Evolutionary conservation across 2,113 vertebrate genomes (phyloP), one percentile per base, ranked within the genome.

Genomic region (Hemibagrus wyckioides): DNA sequence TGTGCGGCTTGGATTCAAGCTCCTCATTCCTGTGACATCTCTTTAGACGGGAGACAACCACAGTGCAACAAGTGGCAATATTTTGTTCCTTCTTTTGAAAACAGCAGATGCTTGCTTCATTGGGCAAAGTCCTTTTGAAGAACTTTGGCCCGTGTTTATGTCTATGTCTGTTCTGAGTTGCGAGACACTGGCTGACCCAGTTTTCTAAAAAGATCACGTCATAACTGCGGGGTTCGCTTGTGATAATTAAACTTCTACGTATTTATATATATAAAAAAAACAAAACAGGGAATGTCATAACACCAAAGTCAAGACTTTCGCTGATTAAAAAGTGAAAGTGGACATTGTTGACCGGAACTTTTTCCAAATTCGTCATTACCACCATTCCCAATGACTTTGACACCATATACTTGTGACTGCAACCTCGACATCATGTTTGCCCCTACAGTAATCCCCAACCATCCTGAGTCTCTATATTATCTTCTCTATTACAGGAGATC

Each of bases 401-500:
- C 41, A 69, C 79, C 36, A 48, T 56, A 67, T 67, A 80, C 30
- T 63, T 80, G 7, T 5, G 30, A 69, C 65, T 17, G 17, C 3
- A 44, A 41, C 13, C 54, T 48, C 39, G 36, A 33, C 6, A 14
- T 50, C 33, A 50, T 50, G 11, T 59, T n/a, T 84, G 59, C 23
- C 19, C 0, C 25, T 48, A n/a, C n/a, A n/a, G 52, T 48, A 17
- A 44, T 63, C 9, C 28, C 1, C 9, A 52, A 28, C 36, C 33
- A 9, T 54, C 39, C 59, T 44, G 48, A 83, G 17, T 81, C 3
- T 25, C 28, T 11, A 14, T 50, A 19, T 33, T 82, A 28, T 77
- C 67, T 52, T 19, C 14, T 4, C 36, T 57, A 65, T 36, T 48
- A 30, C 92, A 99, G 98, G 96, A 98, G 89, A 92, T 92, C 50